Conservation (phyloP, 2,113 vertebrate genomes). For the Prochilodus magdalenae region DNA sequence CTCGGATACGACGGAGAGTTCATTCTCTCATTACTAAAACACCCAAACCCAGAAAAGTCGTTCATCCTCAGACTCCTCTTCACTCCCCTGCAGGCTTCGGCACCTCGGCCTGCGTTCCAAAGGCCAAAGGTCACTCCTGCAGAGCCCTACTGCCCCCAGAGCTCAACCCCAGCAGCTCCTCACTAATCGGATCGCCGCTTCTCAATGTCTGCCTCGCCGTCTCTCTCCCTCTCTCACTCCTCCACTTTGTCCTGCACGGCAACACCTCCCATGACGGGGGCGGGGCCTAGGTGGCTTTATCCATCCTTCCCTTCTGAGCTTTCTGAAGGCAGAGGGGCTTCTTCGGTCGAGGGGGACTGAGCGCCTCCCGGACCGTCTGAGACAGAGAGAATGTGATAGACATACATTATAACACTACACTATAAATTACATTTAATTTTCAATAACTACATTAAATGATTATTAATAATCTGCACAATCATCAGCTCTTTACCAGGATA, state of each 20-base stretch:
- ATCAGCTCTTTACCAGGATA: no score
- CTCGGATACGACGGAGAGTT: no score
- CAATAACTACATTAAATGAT: no score
- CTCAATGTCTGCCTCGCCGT: constrained; percentile 39
- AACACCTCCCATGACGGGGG: constrained; percentile 47
- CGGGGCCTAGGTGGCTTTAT: constrained; percentile 68
- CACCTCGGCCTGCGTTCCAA: background rate
- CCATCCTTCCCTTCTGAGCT: constrained; percentile 82
- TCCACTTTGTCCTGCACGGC: constrained; percentile 29
- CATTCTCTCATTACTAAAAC: no score
- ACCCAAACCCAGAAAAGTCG: no score
- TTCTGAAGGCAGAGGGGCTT: constrained; percentile 70
- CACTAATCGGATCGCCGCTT: constrained; percentile 2
- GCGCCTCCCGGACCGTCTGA: constrained; percentile 82
- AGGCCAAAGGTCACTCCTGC: background rate
- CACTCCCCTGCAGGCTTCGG: background rate
- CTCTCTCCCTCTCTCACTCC: background rate
- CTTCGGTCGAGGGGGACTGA: constrained; percentile 82
- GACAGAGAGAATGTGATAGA: background rate
- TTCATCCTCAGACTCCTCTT: no score
- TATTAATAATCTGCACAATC: no score
- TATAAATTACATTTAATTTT: no score
- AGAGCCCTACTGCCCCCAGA: background rate
- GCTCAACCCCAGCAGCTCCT: background rate
- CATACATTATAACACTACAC: no score